Evolutionary conservation across 2,797 vertebrate genomes (phyloP).

Genomic region (Acrossocheilus fasciatus): DNA sequence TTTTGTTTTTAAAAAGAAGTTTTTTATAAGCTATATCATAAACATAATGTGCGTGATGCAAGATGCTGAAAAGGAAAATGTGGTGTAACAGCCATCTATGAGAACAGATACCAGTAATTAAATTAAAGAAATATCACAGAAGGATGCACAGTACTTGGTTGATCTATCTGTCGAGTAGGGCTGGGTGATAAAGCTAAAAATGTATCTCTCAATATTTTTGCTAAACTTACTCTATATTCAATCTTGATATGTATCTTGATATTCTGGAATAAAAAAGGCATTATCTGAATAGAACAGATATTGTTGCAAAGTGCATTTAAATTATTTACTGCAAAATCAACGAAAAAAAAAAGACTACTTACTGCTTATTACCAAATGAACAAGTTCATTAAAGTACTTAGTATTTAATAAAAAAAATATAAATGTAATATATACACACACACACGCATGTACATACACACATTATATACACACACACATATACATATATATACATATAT

Average conservation of each 20-base stretch:
- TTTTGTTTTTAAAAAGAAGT: neutral
- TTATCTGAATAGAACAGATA: neutral
- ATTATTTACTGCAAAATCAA: neutral
- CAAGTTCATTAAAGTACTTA: too few relatives aligned
- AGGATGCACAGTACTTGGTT: neutral
- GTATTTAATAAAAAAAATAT: too few relatives aligned
- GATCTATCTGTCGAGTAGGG: neutral
- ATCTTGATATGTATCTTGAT: neutral
- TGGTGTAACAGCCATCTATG: neutral
- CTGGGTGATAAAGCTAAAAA: neutral
- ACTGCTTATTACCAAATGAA: neutral
- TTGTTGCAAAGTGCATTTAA: neutral
- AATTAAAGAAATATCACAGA: neutral
- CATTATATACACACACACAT: too few relatives aligned
- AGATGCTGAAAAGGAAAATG: neutral
- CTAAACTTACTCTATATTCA: neutral
- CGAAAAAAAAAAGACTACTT: too few relatives aligned
- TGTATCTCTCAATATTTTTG: neutral
- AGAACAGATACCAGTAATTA: neutral
- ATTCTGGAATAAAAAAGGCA: too few relatives aligned
- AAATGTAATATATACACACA: too few relatives aligned
- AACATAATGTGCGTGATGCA: slow-evolving; percentile 1
- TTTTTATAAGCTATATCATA: neutral
- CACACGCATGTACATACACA: too few relatives aligned
- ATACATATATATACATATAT: accelerated